Evolutionary conservation across 2,888 invertebrate species (phyloP).

Genomic region (Cheilosia soror): DNA sequence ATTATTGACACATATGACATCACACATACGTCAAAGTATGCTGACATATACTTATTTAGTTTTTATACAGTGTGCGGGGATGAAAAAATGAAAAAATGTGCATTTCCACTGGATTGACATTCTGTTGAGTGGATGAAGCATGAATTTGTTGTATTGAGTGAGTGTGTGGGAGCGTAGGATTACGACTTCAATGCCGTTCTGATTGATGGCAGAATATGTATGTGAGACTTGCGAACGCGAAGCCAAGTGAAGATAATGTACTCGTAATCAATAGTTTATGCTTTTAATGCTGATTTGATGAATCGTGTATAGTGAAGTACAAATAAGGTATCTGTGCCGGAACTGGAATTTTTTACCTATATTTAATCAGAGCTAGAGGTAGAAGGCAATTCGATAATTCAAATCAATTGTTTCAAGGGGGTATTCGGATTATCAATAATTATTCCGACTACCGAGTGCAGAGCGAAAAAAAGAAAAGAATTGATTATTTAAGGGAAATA

Average conservation of each 20-base stretch:
- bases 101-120: constrained; percentile 22
- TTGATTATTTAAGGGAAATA: too few species aligned
- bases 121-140: constrained; percentile 9
- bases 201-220: constrained; percentile 13
- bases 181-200: constrained; percentile 24
- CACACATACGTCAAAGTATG: constrained; percentile 44
- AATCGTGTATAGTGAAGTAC: neutral
- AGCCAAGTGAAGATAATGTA: neutral
- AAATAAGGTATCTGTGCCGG: too few species aligned
- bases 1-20: constrained; percentile 56
- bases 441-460: too few species aligned
- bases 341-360: too few species aligned
- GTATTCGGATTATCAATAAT: too few species aligned
- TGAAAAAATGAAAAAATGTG: constrained; percentile 6
- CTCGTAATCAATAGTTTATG: neutral
- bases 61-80: neutral
- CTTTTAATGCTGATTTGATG: neutral
- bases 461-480: too few species aligned
- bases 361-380: too few species aligned
- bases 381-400: too few species aligned
- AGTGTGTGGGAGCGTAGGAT: neutral
- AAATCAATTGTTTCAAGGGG: too few species aligned
- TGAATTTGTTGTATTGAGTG: constrained; percentile 7
- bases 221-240: neutral
- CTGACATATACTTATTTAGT: constrained; percentile 6